Conservation (phyloP, 2,797 vertebrate species). For the Halcyon leucocephala region DNA sequence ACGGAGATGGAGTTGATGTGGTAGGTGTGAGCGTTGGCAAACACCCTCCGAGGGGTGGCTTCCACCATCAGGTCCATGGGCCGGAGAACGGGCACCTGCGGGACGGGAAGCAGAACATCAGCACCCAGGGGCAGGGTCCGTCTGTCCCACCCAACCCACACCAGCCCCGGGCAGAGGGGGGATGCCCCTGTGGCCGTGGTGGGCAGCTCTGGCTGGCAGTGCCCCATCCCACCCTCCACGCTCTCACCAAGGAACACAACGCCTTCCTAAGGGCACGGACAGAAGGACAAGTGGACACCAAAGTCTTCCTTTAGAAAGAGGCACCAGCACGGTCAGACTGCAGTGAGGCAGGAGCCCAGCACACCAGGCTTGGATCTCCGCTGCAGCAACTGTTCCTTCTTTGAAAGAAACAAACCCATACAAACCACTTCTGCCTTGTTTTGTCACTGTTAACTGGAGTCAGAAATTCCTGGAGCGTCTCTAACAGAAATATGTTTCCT, state of each 20-base stretch:
- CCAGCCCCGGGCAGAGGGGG: accelerated
- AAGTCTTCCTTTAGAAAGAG: not conserved
- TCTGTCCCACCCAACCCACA: accelerated
- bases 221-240: not conserved
- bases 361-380: not conserved
- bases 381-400: not conserved
- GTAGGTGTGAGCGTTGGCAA: slow-evolving; percentile 95
- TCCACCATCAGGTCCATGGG: slow-evolving; percentile 98
- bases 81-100: slow-evolving; percentile 92
- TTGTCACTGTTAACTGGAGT: accelerated
- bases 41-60: slow-evolving; percentile 90
- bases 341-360: not conserved
- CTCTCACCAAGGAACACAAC: not conserved
- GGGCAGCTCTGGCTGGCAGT: not conserved
- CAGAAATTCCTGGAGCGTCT: not conserved
- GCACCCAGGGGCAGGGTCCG: not conserved
- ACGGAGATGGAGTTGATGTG: slow-evolving; percentile 99
- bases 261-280: accelerated
- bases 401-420: not conserved
- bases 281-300: not conserved
- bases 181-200: accelerated
- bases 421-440: not conserved
- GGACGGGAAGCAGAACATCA: not conserved
- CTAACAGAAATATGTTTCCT: not conserved
- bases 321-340: accelerated